A percentile compares a stretch with the other conserved stretches of the same genome.
These are phyloP conservation scores for Columbina picui DNA, from an alignment of 2,113 vertebrate species.

Conservation along the genomic window DNA sequence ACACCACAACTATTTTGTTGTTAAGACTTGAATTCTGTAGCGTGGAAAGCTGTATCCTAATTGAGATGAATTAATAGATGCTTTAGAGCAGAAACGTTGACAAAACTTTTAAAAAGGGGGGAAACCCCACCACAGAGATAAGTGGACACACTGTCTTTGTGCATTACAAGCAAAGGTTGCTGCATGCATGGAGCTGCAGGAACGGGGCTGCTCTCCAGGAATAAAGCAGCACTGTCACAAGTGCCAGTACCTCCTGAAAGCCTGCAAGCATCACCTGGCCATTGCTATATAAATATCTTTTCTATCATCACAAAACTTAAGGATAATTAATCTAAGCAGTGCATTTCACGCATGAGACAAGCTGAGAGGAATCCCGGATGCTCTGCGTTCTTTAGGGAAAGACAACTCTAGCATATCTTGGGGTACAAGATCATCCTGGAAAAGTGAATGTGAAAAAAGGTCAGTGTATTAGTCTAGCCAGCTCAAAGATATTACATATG, in stretches of 20 bases:
- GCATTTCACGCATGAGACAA: background rate
- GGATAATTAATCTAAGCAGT: background rate
- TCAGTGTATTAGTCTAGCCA: background rate
- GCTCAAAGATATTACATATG: background rate
- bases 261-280: background rate
- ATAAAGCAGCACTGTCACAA: background rate
- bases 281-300: background rate
- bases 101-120: background rate
- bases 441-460: background rate
- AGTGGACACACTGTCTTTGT: background rate
- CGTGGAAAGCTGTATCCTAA: background rate
- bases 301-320: background rate
- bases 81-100: conserved; percentile 47
- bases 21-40: background rate
- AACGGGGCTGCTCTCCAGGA: background rate
- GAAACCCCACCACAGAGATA: background rate
- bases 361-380: background rate
- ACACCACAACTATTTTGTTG: background rate
- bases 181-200: background rate
- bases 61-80: background rate
- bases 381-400: background rate
- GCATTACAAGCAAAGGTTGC: background rate
- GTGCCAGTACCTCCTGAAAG: background rate
- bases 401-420: background rate
- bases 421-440: background rate